Conservation (phyloP, 2,113 vertebrate genomes). For the Jaculus jaculus region DNA sequence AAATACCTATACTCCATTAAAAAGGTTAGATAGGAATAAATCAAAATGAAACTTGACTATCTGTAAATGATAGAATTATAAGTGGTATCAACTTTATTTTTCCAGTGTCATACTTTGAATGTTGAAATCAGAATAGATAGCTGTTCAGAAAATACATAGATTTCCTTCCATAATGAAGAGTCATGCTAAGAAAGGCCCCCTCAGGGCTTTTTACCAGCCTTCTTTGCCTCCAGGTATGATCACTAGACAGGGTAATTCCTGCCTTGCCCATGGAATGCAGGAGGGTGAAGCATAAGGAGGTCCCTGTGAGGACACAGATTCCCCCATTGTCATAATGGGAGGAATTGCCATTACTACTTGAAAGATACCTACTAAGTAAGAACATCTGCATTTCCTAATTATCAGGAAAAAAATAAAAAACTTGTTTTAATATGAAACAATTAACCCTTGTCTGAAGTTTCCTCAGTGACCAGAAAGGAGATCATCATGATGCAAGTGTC, state of each 20-base stretch:
- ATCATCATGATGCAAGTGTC: neutral
- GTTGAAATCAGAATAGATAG: neutral
- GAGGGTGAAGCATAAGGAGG: fast-evolving
- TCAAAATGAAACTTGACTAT: neutral
- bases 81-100: neutral
- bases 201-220: neutral
- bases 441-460: neutral
- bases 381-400: neutral
- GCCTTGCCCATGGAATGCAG: neutral
- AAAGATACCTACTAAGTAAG: neutral
- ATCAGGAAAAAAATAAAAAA: neutral
- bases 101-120: neutral
- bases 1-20: neutral
- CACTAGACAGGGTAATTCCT: neutral
- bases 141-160: neutral
- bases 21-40: neutral
- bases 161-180: neutral
- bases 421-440: neutral
- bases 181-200: neutral
- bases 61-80: neutral
- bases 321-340: neutral
- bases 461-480: neutral
- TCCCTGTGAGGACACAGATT: neutral
- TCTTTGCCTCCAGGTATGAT: neutral
- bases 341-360: neutral